Base-by-base conservation (phyloP, 2,797 vertebrate genomes). In the Lutjanus campechanus region DNA sequence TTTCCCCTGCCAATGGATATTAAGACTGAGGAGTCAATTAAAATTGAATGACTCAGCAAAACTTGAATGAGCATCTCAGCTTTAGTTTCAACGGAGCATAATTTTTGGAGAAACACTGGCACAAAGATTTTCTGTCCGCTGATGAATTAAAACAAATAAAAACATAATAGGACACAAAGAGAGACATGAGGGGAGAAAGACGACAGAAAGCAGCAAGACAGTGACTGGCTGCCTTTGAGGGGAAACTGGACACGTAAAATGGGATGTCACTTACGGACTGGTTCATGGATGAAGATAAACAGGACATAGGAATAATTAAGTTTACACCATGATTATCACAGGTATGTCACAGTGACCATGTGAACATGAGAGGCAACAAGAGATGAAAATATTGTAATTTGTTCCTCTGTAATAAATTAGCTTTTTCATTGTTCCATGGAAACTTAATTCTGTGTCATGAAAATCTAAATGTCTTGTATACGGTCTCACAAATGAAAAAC, bases 1-100 rank as follows among this genome's bases (percentile, higher is more conserved):
- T 60, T 77, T 73, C 44, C 17, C 25, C 40, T 77, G 64, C 59
- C 12, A 53, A 36, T 69, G n/a, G 66, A 79, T 49, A 72, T 66
- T 67, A 58, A 65, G 6, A 22, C 74, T 46, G 25, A 72, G 36
- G 22, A 71, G 20, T 71, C 58, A 20, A 63, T 69, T 66, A 54
- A 84, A 60, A 11, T 0, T 19, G 12, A 50, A 56, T 82, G 44
- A 76, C 11, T 17, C 40, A 77, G 22, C 5, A 69, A 70, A 64
- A 78, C 22, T 46, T 55, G 2, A 49, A 43, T 36, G 3, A 71
- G 60, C 4, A 10, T 25, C 19, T 70, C 17, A 20, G 58, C 11
- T 63, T 58, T 47, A 63, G 44, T 16, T 65, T 62, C 8, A 68
- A 47, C 8, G 0, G 10, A 46, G 36, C 36, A 69, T 25, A 2